Evolutionary conservation across 1,140 invertebrate species (phyloP), one percentile per base, ranked within the genome.

Genomic region (Psilanteris sp.): DNA sequence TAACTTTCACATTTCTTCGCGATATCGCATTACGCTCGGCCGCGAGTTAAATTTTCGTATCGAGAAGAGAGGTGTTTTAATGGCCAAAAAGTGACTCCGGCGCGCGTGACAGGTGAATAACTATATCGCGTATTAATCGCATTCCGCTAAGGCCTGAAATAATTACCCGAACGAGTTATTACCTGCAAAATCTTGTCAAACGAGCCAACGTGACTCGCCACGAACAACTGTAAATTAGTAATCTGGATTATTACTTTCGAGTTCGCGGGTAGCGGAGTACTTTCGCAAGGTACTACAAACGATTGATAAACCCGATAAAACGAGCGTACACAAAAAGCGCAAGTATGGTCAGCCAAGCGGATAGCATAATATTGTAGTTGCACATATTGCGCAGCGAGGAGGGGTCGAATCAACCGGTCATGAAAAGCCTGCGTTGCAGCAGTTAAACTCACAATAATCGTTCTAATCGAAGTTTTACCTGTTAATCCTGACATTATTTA

Each of bases 251-350:
- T 77, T 71, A 46, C 57, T 59, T 57, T 76, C 64, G 32, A 64
- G 44, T 59, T 36, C 29, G 41, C 41, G 9, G 20, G 31, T 20
- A 43, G 27, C 32, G 20, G 37, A 31, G 13, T 27, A 46, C 61
- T 72, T 72, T 77, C 61, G 74, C 59, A 66, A 71, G 66, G n/a
- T 52, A 55, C 31, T 32, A 57, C 59, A 44, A 66, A 71, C 67
- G 54, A 67, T 72, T 77, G 67, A 77, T 77, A 77, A 71, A 71
- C 15, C 31, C 59, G 73, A 72, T 77, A 77, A 77, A 77, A 39
- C 16, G 52, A 22, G 24, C 29, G n/a, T n/a, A 57, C 14, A 52
- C 73, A 71, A 71, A 76, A 77, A 62, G 66, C 50, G 54, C 54
- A 41, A 57, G 36, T 67, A 67, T 54, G 36, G 10, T 5, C 73